phyloP scores from a whole-genome alignment of 2,113 vertebrate genomes.

The Prietella phreatophila region DNA sequence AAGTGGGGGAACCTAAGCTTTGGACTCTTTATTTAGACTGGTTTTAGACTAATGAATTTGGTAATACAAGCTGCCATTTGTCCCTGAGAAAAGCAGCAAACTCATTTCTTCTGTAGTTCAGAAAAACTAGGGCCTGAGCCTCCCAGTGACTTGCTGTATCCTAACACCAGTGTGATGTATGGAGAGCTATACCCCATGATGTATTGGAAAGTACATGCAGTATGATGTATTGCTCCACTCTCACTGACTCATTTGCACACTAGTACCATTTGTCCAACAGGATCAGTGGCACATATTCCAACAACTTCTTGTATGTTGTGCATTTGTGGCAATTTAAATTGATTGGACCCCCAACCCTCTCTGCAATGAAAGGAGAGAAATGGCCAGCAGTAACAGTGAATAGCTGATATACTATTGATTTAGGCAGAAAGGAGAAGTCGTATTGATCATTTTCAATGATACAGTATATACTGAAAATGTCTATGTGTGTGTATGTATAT shows the following conservation, averaged over 20 bases:
- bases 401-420: slow-evolving; percentile 44
- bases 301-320: slow-evolving; percentile 48
- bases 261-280: slow-evolving; percentile 53
- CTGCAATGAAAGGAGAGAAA: slow-evolving; percentile 34
- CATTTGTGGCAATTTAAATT: slow-evolving; percentile 55
- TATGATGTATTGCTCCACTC: slow-evolving; percentile 49
- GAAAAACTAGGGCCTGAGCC: slow-evolving; percentile 27
- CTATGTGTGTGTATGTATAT: not conserved
- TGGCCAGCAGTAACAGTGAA: slow-evolving; percentile 24
- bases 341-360: slow-evolving; percentile 31
- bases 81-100: slow-evolving; percentile 40
- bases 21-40: slow-evolving; percentile 59
- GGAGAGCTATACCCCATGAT: slow-evolving; percentile 37
- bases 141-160: slow-evolving; percentile 32
- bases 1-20: slow-evolving; percentile 55
- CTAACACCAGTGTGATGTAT: slow-evolving; percentile 39
- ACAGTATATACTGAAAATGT: not conserved
- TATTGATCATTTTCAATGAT: slow-evolving; percentile 20
- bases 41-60: slow-evolving; percentile 55
- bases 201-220: slow-evolving; percentile 42
- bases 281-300: slow-evolving; percentile 57
- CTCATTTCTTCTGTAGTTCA: slow-evolving; percentile 44
- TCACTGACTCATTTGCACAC: slow-evolving; percentile 51
- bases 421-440: slow-evolving; percentile 14
- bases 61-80: slow-evolving; percentile 55